Evolutionary conservation across 64 coral and sea anemone species (phyloP).

Genomic region (Stichodactyla helianthus): DNA sequence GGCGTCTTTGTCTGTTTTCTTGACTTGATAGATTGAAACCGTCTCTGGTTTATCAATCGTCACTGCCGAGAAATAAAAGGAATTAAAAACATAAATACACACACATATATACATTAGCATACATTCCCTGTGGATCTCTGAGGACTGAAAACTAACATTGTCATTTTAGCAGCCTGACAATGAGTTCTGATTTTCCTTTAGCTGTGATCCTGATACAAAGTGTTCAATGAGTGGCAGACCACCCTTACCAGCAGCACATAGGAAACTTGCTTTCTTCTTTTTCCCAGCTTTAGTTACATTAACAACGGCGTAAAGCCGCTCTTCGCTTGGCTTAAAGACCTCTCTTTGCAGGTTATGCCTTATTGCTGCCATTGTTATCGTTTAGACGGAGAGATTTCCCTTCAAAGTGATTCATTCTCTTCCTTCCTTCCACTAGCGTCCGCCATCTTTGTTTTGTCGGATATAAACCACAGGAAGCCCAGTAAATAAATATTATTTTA

Average conservation of each 20-base stretch:
- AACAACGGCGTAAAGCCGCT: conserved; percentile 84
- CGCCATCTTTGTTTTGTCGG: conserved; percentile 3
- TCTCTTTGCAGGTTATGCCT: conserved; percentile 95
- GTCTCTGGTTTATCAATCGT: conserved; percentile 86
- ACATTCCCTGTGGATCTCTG: neutral
- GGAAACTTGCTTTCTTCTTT: conserved; percentile 98
- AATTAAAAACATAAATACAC: neutral
- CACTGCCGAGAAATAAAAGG: conserved; percentile 40
- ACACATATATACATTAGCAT: neutral
- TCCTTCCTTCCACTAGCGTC: neutral
- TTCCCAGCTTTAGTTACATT: conserved; percentile 96
- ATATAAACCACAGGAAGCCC: neutral
- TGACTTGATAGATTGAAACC: conserved; percentile 97
- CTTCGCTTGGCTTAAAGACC: conserved; percentile 91
- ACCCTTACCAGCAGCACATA: conserved; percentile 88
- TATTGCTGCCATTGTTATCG: conserved; percentile 78
- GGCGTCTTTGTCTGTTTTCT: conserved; percentile 94
- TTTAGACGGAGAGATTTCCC: neutral
- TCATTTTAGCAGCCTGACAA: too few species aligned
- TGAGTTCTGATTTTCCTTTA: too few species aligned
- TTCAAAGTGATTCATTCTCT: neutral
- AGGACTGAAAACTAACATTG: neutral
- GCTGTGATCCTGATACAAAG: neutral
- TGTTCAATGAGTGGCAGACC: neutral
- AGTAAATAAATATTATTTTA: neutral